These are phyloP conservation scores for Danaus chrysippus DNA, from an alignment of 2,888 invertebrate genomes.

Conservation along the genomic window DNA sequence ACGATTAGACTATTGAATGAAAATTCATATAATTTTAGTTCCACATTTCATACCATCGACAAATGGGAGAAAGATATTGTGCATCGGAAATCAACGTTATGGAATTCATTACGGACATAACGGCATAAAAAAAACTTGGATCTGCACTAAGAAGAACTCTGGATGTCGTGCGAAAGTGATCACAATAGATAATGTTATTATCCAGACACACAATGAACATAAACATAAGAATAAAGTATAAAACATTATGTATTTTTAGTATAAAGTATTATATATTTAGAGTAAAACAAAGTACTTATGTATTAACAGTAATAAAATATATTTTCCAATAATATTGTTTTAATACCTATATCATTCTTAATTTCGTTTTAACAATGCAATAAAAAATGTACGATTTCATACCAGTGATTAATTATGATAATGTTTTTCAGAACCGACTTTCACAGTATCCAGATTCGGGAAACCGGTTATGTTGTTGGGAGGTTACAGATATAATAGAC, in stretches of 20 bases:
- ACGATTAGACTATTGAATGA: no score
- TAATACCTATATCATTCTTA: no score
- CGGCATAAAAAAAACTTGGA: conserved; percentile 29
- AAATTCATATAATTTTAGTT: conserved; percentile 25
- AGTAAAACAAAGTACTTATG: no score
- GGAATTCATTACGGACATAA: conserved; percentile 27
- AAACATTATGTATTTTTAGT: neutral
- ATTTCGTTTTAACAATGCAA: no score
- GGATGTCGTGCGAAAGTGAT: conserved; percentile 33
- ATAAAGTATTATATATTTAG: neutral
- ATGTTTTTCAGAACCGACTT: conserved; percentile 32
- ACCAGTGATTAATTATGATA: neutral
- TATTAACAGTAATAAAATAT: no score
- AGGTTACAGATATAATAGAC: conserved; percentile 46
- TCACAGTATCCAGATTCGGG: conserved; percentile 43
- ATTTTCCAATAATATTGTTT: no score
- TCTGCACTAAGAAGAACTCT: conserved; percentile 31
- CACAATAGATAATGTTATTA: conserved; percentile 28
- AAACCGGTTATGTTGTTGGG: conserved; percentile 47
- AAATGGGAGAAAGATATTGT: conserved; percentile 29
- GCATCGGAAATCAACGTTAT: conserved; percentile 30
- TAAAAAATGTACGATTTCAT: no score
- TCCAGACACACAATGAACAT: conserved; percentile 26
- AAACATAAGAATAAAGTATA: conserved; percentile 19
- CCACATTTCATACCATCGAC: conserved; percentile 27